Evolutionary conservation across 2,888 invertebrate genomes (phyloP).

Genomic region (Psylliodes chrysocephalus): DNA sequence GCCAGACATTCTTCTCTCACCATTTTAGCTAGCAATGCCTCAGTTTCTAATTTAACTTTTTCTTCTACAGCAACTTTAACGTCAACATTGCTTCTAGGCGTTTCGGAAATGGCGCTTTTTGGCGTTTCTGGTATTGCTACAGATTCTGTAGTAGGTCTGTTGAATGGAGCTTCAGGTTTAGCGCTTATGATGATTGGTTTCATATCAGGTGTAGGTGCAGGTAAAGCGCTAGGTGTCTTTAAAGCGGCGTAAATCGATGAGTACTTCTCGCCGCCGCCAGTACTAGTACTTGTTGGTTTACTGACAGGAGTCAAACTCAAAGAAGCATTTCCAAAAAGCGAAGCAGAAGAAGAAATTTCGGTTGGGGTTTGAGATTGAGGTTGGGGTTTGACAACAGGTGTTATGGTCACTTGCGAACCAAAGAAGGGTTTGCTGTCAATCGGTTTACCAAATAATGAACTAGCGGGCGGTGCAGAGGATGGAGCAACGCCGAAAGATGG

Average conservation of each 20-base stretch:
- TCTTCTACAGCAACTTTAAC: constrained; percentile 29
- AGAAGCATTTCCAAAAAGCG: constrained; percentile 45
- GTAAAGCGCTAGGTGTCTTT: constrained; percentile 32
- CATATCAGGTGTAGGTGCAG: constrained; percentile 20
- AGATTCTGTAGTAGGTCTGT: not conserved
- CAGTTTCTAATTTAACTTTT: constrained; percentile 51
- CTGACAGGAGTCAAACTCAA: constrained; percentile 44
- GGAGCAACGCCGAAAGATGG: constrained; percentile 18
- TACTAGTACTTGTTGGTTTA: constrained; percentile 20
- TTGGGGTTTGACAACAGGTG: constrained; percentile 45
- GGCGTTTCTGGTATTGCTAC: constrained; percentile 15
- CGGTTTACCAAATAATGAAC: constrained; percentile 33
- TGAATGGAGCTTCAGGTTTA: constrained; percentile 5
- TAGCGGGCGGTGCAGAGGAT: constrained; percentile 24
- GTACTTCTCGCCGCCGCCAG: constrained; percentile 38
- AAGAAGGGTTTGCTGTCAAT: constrained; percentile 41
- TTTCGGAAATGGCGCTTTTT: constrained; percentile 13
- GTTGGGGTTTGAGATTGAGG: too few relatives aligned
- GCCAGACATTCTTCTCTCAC: constrained; percentile 72
- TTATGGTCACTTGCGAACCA: constrained; percentile 46
- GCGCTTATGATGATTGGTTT: constrained; percentile 42
- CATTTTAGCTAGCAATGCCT: constrained; percentile 68
- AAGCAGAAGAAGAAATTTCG: constrained; percentile 14
- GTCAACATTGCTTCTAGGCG: constrained; percentile 22
- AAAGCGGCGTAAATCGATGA: constrained; percentile 44